Conservation (phyloP, 1,140 invertebrate species). For the Hirudo medicinalis region DNA sequence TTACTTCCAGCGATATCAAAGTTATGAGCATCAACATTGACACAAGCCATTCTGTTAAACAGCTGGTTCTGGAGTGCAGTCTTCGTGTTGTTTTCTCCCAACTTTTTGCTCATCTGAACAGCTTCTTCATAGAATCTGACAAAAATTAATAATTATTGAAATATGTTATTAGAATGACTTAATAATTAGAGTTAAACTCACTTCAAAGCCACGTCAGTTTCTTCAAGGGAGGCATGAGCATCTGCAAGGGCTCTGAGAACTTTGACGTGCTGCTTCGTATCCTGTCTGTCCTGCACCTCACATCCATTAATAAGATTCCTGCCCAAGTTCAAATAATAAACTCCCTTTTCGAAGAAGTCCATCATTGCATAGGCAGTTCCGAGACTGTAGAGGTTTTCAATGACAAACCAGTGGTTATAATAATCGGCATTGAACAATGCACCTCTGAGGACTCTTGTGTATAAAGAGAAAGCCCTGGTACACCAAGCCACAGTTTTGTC, state of each 20-base stretch:
- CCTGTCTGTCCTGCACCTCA: slow-evolving; percentile 1
- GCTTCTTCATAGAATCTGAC: slow-evolving; percentile 13
- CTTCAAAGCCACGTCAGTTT: slow-evolving; percentile 4
- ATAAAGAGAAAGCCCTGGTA: slow-evolving; percentile 20
- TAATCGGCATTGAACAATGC: slow-evolving; percentile 13
- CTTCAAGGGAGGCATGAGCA: slow-evolving; percentile 9
- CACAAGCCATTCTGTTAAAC: slow-evolving; percentile 20
- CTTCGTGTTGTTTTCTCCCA: slow-evolving; percentile 15
- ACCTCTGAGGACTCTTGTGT: slow-evolving; percentile 8
- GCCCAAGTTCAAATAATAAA: slow-evolving; percentile 20
- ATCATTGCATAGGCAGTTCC: slow-evolving; percentile 21
- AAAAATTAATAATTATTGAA: neutral
- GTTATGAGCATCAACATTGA: slow-evolving; percentile 18
- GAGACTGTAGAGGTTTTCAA: slow-evolving; percentile 20
- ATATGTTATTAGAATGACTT: too few relatives aligned
- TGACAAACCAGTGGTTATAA: slow-evolving; percentile 22
- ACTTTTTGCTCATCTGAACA: slow-evolving; percentile 10
- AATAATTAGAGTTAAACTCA: neutral
- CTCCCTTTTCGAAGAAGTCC: slow-evolving; percentile 15
- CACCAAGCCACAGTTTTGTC: slow-evolving; percentile 23
- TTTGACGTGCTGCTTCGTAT: slow-evolving; percentile 13
- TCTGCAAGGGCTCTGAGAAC: slow-evolving; percentile 13
- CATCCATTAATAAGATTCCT: slow-evolving; percentile 11
- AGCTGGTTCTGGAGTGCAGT: slow-evolving; percentile 23
- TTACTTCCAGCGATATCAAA: slow-evolving; percentile 17